Evolutionary conservation across 2,797 vertebrate species (phyloP).

Genomic region (Enteromius argenteus): DNA sequence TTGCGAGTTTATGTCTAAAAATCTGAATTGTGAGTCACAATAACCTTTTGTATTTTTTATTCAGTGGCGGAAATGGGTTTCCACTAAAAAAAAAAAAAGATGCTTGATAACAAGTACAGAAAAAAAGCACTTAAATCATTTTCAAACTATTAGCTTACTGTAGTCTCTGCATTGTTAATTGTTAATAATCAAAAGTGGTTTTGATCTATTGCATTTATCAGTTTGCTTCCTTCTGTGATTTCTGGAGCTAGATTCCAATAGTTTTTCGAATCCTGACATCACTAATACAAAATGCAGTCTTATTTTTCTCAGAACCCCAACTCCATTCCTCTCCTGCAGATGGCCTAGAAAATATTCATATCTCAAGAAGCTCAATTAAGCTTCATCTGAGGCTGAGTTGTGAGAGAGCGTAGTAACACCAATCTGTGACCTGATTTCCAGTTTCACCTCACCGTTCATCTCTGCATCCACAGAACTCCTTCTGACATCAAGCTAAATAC

Average conservation of each 20-base stretch:
- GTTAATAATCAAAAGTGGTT: not conserved
- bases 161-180: too few species aligned
- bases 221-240: not conserved
- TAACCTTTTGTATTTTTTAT: too few species aligned
- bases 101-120: too few species aligned
- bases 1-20: too few species aligned
- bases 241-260: not conserved
- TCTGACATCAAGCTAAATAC: slow-evolving; percentile 5
- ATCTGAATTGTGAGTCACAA: too few species aligned
- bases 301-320: not conserved
- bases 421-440: slow-evolving; percentile 43
- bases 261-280: not conserved
- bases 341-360: slow-evolving; percentile 55
- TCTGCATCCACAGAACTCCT: not conserved
- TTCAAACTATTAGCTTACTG: too few species aligned
- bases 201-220: not conserved
- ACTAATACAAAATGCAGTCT: slow-evolving; percentile 3
- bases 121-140: too few species aligned
- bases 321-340: not conserved
- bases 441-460: slow-evolving; percentile 23
- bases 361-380: slow-evolving; percentile 58
- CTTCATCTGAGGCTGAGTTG: slow-evolving; percentile 49
- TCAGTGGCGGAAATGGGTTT: too few species aligned
- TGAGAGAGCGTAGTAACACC: slow-evolving; percentile 52
- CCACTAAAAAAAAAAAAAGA: too few species aligned